These are phyloP conservation scores for Cyprinella venusta DNA, from an alignment of 2,797 vertebrate species.

Conservation along the genomic window DNA sequence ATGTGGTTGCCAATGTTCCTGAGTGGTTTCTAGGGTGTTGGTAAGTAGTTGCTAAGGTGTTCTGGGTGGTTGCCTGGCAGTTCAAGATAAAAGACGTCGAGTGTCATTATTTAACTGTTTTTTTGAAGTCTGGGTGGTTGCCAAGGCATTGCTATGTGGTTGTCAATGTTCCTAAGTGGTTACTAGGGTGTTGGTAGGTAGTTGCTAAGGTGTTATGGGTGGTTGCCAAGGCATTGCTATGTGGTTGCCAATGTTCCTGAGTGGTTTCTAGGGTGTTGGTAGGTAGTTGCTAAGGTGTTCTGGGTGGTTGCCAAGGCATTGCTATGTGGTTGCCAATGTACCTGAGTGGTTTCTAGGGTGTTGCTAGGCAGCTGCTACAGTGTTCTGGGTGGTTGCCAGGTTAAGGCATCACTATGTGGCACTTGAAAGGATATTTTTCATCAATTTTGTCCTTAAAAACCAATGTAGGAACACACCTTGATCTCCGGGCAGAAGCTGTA, in stretches of 20 bases:
- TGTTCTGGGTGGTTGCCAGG: not conserved
- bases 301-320: not conserved
- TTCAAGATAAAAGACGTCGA: too few relatives aligned
- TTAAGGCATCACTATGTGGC: not conserved
- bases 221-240: too few relatives aligned
- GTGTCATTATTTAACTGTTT: too few relatives aligned
- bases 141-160: too few relatives aligned
- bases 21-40: not conserved
- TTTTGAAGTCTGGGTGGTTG: too few relatives aligned
- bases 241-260: too few relatives aligned
- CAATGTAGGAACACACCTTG: conserved; percentile 78
- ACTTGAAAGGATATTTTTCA: not conserved
- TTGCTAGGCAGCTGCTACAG: not conserved
- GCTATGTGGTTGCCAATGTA: not conserved
- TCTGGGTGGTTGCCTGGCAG: not conserved
- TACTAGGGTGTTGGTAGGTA: too few relatives aligned
- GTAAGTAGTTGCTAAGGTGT: not conserved
- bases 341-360: not conserved
- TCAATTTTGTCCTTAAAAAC: not conserved
- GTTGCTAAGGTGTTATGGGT: too few relatives aligned
- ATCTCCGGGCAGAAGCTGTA: conserved; percentile 96
- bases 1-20: not conserved
- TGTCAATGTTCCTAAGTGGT: too few relatives aligned
- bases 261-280: not conserved
- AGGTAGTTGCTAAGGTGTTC: not conserved